Evolutionary conservation across 2,888 invertebrate species (phyloP).

Genomic region (Tupiocoris notatus): DNA sequence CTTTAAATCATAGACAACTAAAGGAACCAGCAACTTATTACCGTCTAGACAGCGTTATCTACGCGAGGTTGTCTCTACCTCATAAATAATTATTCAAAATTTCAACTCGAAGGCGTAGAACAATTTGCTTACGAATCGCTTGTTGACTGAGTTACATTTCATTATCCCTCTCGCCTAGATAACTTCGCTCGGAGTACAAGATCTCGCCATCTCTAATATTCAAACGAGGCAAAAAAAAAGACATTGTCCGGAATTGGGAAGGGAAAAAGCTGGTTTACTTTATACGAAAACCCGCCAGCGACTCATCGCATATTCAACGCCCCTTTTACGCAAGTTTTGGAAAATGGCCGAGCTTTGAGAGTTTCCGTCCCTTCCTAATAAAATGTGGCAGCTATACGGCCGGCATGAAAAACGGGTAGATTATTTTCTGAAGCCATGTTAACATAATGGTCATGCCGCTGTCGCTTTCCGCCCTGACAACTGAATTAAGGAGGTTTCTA

Average conservation of each 20-base stretch:
- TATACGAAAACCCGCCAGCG: neutral
- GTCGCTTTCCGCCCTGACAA: no score
- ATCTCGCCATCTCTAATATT: neutral
- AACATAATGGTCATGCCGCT: no score
- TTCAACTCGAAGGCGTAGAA: no score
- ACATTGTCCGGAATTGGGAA: neutral
- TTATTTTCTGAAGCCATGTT: neutral
- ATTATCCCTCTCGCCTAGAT: neutral
- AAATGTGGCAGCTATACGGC: neutral
- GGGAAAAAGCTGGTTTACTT: slow-evolving; percentile 4
- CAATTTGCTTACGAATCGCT: slow-evolving; percentile 29
- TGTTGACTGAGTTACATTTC: slow-evolving; percentile 31
- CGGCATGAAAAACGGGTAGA: neutral
- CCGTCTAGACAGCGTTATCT: no score
- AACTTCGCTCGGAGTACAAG: neutral
- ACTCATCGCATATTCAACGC: slow-evolving; percentile 29
- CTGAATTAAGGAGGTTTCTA: no score
- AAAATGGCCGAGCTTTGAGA: slow-evolving; percentile 4
- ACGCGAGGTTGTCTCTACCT: no score
- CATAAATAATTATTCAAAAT: no score
- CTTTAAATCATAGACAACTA: no score
- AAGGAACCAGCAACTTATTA: no score
- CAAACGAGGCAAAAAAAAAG: neutral
- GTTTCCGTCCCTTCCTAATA: neutral
- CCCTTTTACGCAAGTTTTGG: slow-evolving; percentile 17